phyloP scores from a whole-genome alignment of 2,888 invertebrate species.

The Brachylomia viminalis region DNA sequence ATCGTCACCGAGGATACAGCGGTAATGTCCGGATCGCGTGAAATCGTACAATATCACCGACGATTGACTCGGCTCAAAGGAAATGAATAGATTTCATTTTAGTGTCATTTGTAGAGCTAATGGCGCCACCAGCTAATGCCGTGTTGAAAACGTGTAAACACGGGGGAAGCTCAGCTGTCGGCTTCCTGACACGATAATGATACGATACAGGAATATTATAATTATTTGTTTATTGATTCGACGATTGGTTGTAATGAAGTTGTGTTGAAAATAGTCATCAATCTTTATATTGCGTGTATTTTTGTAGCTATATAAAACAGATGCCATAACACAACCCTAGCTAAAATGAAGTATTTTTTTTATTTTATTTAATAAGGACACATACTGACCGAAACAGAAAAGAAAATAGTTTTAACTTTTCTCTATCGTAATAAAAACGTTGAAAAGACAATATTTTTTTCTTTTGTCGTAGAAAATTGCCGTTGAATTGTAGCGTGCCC shows the following conservation, averaged over 20 bases:
- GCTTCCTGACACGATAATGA: slow-evolving; percentile 77
- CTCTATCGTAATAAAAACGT: slow-evolving; percentile 40
- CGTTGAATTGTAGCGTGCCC: slow-evolving; percentile 80
- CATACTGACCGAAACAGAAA: slow-evolving; percentile 21
- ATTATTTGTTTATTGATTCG: slow-evolving; percentile 63
- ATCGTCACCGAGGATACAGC: slow-evolving; percentile 71
- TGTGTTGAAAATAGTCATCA: slow-evolving; percentile 24
- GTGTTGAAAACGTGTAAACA: slow-evolving; percentile 79
- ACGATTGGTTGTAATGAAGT: slow-evolving; percentile 32
- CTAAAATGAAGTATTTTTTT: background rate
- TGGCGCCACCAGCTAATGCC: slow-evolving; percentile 85
- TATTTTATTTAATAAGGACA: slow-evolving; percentile 30
- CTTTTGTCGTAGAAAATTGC: slow-evolving; percentile 74
- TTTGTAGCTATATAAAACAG: slow-evolving; percentile 7
- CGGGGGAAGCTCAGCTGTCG: slow-evolving; percentile 71
- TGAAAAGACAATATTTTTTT: slow-evolving; percentile 62
- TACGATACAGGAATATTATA: slow-evolving; percentile 61
- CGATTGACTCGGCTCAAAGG: slow-evolving; percentile 88
- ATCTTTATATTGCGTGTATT: slow-evolving; percentile 18
- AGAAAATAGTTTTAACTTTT: slow-evolving; percentile 39
- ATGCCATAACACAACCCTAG: slow-evolving; percentile 24
- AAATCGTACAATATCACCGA: slow-evolving; percentile 86
- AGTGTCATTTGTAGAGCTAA: slow-evolving; percentile 90
- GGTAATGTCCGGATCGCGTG: slow-evolving; percentile 89
- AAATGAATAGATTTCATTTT: slow-evolving; percentile 91